A percentile compares a stretch with the other conserved stretches of the same genome.
Conservation (phyloP, 37 sponge, comb jelly and placozoan species). For the Cliona cf. orientalis region DNA sequence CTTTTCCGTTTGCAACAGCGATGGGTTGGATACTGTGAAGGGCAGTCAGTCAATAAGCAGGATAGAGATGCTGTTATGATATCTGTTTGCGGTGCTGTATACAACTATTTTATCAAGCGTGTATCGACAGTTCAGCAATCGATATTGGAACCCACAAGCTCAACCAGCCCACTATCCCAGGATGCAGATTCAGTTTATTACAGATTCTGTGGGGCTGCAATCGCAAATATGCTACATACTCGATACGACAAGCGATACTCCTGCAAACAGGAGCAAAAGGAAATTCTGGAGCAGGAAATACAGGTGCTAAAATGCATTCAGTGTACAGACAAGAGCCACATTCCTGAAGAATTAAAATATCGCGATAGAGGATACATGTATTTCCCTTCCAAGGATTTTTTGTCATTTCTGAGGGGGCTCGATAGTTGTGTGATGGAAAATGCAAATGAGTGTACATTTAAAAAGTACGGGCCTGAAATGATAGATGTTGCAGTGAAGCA, state of each 20-base stretch:
- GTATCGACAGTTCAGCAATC: conserved; percentile 8
- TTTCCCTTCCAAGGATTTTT: conserved; percentile 11
- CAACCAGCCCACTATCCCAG: not conserved
- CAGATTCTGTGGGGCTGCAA: conserved; percentile 25
- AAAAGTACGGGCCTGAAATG: conserved; percentile 30
- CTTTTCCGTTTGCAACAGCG: not conserved
- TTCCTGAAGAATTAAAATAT: conserved; percentile 27
- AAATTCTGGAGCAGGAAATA: conserved; percentile 12
- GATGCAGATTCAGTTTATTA: conserved; percentile 18
- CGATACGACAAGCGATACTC: not conserved
- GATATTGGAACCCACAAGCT: not conserved
- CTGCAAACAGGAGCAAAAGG: not conserved
- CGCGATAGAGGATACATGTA: conserved; percentile 6
- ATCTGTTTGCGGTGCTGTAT: not conserved
- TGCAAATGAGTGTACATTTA: conserved; percentile 19
- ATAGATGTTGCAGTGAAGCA: conserved; percentile 21
- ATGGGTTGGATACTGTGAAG: conserved; percentile 3
- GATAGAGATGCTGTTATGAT: conserved; percentile 10
- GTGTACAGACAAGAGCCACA: not conserved
- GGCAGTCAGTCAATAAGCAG: too few relatives aligned
- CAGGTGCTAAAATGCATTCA: conserved; percentile 1
- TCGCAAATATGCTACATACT: conserved; percentile 7
- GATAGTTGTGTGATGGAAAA: conserved; percentile 25
- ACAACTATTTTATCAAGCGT: conserved; percentile 3
- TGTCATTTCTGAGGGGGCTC: conserved; percentile 7